Conservation (phyloP, 2,888 invertebrate genomes). For the Parelbella ahira region DNA sequence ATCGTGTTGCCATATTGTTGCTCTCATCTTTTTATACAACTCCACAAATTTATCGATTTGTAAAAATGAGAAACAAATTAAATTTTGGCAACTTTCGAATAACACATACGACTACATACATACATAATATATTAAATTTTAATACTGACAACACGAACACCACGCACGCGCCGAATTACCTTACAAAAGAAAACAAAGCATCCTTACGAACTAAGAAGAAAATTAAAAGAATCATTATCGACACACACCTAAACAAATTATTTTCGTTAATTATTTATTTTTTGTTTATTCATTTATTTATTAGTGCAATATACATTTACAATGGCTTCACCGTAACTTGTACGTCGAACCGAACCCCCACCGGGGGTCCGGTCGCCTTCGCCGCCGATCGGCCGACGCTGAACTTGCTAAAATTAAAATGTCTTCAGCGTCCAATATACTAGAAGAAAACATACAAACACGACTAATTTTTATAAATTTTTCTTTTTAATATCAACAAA, state of each 20-base stretch:
- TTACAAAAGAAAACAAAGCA: slow-evolving; percentile 57
- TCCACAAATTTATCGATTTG: too few relatives aligned
- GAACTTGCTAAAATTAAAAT: background rate
- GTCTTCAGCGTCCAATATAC: background rate
- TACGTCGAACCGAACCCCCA: slow-evolving; percentile 34
- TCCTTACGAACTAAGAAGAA: slow-evolving; percentile 62
- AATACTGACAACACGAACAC: slow-evolving; percentile 31
- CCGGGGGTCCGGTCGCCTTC: too few relatives aligned
- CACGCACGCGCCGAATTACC: slow-evolving; percentile 38
- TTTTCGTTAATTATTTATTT: slow-evolving; percentile 36
- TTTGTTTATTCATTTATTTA: slow-evolving; percentile 34
- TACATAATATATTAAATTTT: too few relatives aligned
- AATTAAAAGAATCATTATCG: slow-evolving; percentile 53
- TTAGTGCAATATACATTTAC: slow-evolving; percentile 50
- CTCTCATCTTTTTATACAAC: background rate
- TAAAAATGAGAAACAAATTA: slow-evolving; percentile 11
- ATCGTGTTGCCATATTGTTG: background rate
- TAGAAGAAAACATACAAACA: slow-evolving; percentile 7
- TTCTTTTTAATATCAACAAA: too few relatives aligned
- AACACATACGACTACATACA: too few relatives aligned
- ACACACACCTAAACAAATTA: slow-evolving; percentile 48
- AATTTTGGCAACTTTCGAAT: slow-evolving; percentile 9
- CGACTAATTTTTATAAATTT: too few relatives aligned
- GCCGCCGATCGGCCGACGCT: background rate
- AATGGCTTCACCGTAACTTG: slow-evolving; percentile 29